Base-by-base conservation (phyloP, 1,140 invertebrate genomes). In the Brachionus rubens region DNA sequence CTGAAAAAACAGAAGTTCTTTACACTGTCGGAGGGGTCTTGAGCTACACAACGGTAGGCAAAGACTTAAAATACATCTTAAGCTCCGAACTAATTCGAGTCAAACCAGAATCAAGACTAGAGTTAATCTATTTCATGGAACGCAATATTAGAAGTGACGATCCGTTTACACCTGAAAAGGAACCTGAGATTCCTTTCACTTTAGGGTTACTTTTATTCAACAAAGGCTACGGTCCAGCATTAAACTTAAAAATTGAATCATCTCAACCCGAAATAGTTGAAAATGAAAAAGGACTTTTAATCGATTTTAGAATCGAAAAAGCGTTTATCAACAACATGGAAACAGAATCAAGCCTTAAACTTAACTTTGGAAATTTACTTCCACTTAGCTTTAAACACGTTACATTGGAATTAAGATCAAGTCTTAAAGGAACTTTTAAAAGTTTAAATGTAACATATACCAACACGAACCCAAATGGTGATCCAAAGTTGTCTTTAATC, bases 211-310 rank as follows among this genome's bases (percentile, higher is more conserved):
- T 80, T 56, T 76, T 80, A 3, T 76, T 40, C n/a, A 80, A 80
- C 54, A 24, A 50, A 16, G 79, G 79, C 12, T 78, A 79, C 47
- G 79, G 79, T 16, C 24, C 72, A 16, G 79, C 79, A 4, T 72
- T 70, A 28, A 76, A 77, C n/a, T 47, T 80, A 21, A 77, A 79
- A 67, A 78, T 80, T 48, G 77, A 79, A n/a, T 80, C 79, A 16
- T 77, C 78, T n/a, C 79, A 80, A 65, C 79, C 79, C 43, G 78
- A 80, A 56, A 80, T 80, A 48, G 78, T 79, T 54, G 79, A 79
- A 75, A 80, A 80, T 52, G 79, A 80, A 52, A 80, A 80, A 59
- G 79, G 79, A 9, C 48, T 80, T 50, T 65, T 80, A 1, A 41
- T 80, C 21, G 65, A 78, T 33, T 80, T 80, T 76, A 77, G 78